Evolutionary conservation across 2,888 invertebrate species (phyloP).

Genomic region (Stenchaetothrips biformis): DNA sequence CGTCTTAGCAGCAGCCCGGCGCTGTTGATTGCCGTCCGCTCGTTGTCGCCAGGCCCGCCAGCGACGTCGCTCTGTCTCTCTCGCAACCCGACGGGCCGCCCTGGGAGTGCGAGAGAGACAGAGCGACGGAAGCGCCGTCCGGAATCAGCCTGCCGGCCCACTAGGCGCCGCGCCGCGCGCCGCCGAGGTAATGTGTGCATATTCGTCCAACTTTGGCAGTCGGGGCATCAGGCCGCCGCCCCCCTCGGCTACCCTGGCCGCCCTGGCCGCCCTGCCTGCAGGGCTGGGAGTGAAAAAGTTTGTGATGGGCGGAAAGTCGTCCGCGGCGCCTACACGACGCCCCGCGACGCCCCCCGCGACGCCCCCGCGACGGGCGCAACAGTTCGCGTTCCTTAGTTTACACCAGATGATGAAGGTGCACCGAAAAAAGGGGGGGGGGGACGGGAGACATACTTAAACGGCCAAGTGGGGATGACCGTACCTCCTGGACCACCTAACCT

Average conservation of each 20-base stretch:
- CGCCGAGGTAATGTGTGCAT: neutral
- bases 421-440: neutral
- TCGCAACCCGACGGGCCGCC: too few species aligned
- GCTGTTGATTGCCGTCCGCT: neutral
- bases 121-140: too few species aligned
- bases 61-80: too few species aligned
- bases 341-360: neutral
- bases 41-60: too few species aligned
- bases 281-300: slow-evolving; percentile 9
- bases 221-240: neutral
- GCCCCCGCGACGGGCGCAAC: neutral
- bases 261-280: too few species aligned
- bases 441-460: too few species aligned
- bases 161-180: neutral
- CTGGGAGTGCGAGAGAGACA: too few species aligned
- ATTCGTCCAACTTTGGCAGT: neutral
- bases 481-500: too few species aligned
- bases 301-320: neutral
- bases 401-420: neutral
- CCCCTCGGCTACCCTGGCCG: too few species aligned
- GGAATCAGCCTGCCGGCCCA: neutral
- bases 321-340: neutral
- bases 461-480: too few species aligned
- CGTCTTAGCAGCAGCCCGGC: too few species aligned
- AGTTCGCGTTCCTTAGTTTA: slow-evolving; percentile 10